phyloP scores from a whole-genome alignment of 2,113 vertebrate species.

The Archocentrus centrarchus region DNA sequence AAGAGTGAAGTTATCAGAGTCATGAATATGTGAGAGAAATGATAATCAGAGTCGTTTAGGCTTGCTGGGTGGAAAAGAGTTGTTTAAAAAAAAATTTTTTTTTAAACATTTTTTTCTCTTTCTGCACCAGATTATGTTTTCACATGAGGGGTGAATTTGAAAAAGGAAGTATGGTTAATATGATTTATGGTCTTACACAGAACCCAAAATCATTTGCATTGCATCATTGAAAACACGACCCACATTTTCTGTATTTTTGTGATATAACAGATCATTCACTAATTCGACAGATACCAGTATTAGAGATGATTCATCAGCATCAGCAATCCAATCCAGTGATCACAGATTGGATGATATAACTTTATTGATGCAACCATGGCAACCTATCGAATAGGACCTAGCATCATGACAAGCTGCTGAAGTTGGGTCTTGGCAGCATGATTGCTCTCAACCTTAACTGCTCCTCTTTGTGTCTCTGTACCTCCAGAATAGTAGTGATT shows the following conservation, averaged over 20 bases:
- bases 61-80: neutral
- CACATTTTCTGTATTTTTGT: neutral
- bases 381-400: slow-evolving; percentile 48
- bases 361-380: slow-evolving; percentile 63
- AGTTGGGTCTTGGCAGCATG: slow-evolving; percentile 27
- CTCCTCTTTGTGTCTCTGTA: slow-evolving; percentile 42
- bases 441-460: slow-evolving; percentile 53
- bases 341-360: slow-evolving; percentile 52
- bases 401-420: slow-evolving; percentile 37
- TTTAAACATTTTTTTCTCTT: neutral
- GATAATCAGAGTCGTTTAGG: slow-evolving; percentile 3
- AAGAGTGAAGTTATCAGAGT: slow-evolving; percentile 17
- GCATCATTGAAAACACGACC: neutral
- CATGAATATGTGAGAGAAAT: slow-evolving; percentile 21
- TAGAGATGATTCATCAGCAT: neutral
- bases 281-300: neutral
- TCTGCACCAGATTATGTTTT: neutral
- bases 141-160: neutral
- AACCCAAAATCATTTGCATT: neutral
- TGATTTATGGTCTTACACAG: neutral
- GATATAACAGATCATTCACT: neutral
- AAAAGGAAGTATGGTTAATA: neutral
- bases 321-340: slow-evolving; percentile 27
- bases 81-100: neutral
- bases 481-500: slow-evolving; percentile 30